These are phyloP conservation scores for Falco punctatus DNA, from an alignment of 2,113 vertebrate species.

Conservation along the genomic window DNA sequence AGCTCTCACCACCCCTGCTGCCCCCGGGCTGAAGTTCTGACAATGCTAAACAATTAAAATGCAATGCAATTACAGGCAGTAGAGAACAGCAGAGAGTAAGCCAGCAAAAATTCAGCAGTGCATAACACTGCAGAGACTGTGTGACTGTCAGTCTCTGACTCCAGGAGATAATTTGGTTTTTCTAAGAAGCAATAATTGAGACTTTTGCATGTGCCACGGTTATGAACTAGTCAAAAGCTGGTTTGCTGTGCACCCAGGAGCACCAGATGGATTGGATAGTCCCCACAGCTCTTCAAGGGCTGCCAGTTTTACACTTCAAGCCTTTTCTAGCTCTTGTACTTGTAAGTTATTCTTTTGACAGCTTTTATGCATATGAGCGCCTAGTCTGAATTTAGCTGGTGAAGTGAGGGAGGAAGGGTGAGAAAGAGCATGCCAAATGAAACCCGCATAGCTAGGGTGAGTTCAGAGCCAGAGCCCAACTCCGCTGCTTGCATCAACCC, in stretches of 20 bases:
- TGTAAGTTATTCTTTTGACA: background rate
- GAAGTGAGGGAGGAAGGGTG: background rate
- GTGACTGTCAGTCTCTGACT: constrained; percentile 5
- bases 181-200: constrained; percentile 41
- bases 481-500: background rate
- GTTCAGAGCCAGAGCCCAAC: background rate
- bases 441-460: accelerated
- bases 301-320: constrained; percentile 4
- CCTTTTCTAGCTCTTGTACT: background rate
- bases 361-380: background rate
- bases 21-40: constrained; percentile 18
- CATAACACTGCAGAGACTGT: background rate
- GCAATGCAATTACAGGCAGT: constrained; percentile 41
- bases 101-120: background rate
- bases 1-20: constrained; percentile 31
- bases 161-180: constrained; percentile 49
- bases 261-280: background rate
- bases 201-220: background rate
- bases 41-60: constrained; percentile 50
- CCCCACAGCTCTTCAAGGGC: background rate
- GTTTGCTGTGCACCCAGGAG: background rate
- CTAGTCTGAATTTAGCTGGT: background rate
- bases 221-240: constrained; percentile 10
- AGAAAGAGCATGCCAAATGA: background rate
- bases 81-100: constrained; percentile 16